Conservation (phyloP, 2,888 invertebrate species). For the Pseudeuparius sepicola region DNA sequence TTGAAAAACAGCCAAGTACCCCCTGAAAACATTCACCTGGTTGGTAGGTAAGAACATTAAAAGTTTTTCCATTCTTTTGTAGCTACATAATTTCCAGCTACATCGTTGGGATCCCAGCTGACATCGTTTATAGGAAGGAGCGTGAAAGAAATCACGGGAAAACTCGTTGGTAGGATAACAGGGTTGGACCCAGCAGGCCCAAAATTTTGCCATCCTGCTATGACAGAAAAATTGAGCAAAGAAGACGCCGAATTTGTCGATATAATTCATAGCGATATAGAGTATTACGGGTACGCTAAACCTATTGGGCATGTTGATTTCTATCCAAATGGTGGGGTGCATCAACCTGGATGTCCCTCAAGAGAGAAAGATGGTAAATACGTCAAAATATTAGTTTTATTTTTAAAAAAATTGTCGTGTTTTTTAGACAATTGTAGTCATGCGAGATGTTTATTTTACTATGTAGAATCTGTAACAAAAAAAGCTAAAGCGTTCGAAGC, state of each 20-base stretch:
- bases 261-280: slow-evolving; percentile 62
- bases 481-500: too few species aligned
- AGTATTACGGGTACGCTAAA: slow-evolving; percentile 48
- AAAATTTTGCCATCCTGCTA: too few species aligned
- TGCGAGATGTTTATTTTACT: too few species aligned
- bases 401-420: too few species aligned
- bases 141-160: slow-evolving; percentile 23
- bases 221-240: too few species aligned
- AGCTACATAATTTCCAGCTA: slow-evolving; percentile 28
- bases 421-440: slow-evolving; percentile 42
- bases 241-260: slow-evolving; percentile 65
- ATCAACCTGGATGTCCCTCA: slow-evolving; percentile 56
- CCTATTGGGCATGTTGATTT: slow-evolving; percentile 66
- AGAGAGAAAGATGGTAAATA: too few species aligned
- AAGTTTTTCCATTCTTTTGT: too few species aligned
- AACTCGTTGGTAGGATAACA: slow-evolving; percentile 39
- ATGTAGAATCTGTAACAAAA: too few species aligned
- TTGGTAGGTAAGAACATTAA: slow-evolving; percentile 41
- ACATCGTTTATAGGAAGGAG: slow-evolving; percentile 29
- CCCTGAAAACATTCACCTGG: slow-evolving; percentile 36
- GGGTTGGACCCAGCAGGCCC: slow-evolving; percentile 41
- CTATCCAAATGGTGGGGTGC: slow-evolving; percentile 59
- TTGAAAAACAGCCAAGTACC: slow-evolving; percentile 32
- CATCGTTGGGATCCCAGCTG: slow-evolving; percentile 32
- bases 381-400: too few species aligned